Evolutionary conservation across 2,888 invertebrate species (phyloP).

Genomic region (Resseliella maxima): DNA sequence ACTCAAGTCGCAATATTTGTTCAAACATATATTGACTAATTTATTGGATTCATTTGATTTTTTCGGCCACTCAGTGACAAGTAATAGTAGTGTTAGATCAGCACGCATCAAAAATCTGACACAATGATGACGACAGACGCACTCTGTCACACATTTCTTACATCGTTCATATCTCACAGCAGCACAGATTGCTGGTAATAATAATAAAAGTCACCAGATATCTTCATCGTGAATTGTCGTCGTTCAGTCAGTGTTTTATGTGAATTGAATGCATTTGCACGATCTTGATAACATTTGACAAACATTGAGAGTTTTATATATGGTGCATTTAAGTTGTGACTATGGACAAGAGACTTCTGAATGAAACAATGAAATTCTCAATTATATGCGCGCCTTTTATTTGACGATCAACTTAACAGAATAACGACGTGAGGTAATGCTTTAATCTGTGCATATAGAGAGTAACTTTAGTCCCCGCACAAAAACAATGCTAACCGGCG

Average conservation of each 20-base stretch:
- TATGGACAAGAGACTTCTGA: neutral
- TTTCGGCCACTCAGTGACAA: constrained; percentile 21
- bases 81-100: neutral
- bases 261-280: constrained; percentile 10
- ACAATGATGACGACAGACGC: neutral
- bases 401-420: constrained; percentile 49
- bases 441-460: constrained; percentile 7
- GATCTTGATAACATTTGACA: constrained; percentile 29
- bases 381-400: constrained; percentile 31
- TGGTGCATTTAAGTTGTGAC: neutral
- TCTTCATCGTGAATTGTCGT: neutral
- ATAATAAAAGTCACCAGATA: constrained; percentile 43
- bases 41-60: constrained; percentile 31
- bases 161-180: neutral
- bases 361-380: constrained; percentile 15
- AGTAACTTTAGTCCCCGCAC: neutral
- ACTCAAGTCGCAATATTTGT: constrained; percentile 51
- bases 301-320: neutral
- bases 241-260: neutral
- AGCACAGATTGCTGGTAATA: constrained; percentile 24
- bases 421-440: constrained; percentile 49
- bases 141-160: neutral
- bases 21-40: constrained; percentile 37
- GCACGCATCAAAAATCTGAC: constrained; percentile 49
- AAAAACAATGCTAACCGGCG: neutral